These are phyloP conservation scores for Agrotis exclamationis DNA, from an alignment of 2,888 invertebrate species.

Conservation along the genomic window DNA sequence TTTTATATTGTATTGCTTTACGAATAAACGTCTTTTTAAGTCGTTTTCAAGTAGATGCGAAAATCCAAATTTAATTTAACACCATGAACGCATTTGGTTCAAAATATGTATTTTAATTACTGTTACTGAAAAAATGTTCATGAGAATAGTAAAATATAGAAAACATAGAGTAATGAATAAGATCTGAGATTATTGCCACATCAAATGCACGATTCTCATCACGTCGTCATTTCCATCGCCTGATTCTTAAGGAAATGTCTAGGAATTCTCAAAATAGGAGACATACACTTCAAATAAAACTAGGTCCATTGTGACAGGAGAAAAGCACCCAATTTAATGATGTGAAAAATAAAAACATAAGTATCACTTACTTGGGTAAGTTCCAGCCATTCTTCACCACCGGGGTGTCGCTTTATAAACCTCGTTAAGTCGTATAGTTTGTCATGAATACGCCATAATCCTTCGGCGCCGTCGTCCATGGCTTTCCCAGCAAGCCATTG, in stretches of 20 bases:
- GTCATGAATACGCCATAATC: slow-evolving; percentile 94
- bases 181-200: background rate
- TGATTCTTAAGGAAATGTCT: background rate
- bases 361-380: slow-evolving; percentile 91
- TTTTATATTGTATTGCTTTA: slow-evolving; percentile 5
- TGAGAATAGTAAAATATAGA: too few relatives aligned
- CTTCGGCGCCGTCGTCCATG: slow-evolving; percentile 93
- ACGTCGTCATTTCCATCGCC: too few relatives aligned
- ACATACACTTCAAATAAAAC: slow-evolving; percentile 2
- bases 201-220: background rate
- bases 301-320: background rate
- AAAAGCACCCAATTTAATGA: slow-evolving; percentile 16
- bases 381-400: slow-evolving; percentile 94
- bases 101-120: background rate
- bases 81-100: background rate
- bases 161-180: background rate
- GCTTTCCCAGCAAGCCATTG: slow-evolving; percentile 93
- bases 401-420: slow-evolving; percentile 96
- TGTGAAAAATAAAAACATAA: slow-evolving; percentile 25
- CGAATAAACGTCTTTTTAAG: background rate
- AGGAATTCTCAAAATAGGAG: background rate
- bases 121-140: background rate
- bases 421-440: slow-evolving; percentile 95
- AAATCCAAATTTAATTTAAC: background rate
- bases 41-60: background rate